Evolutionary conservation across 92 coral and sea anemone genomes (phyloP), one percentile per base, ranked within the genome.

Genomic region (Phenganax subtilis): DNA sequence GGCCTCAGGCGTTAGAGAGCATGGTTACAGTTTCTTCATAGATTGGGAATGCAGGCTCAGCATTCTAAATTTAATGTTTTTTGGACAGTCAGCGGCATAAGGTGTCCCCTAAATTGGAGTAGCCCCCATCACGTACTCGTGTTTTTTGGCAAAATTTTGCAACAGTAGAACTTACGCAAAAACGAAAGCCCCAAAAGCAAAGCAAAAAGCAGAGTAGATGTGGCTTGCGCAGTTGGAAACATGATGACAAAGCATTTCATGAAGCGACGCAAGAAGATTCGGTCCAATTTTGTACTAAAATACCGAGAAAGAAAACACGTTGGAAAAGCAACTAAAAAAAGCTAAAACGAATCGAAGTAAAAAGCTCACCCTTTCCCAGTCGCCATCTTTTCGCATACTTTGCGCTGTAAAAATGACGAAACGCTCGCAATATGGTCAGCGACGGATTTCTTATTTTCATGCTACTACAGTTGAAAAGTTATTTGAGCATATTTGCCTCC

Each of bases 171-270:
- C 88, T 65, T 75, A 90, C 93, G 89, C 55, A 90, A 91, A 67
- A 94, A 77, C 2, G 97, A 83, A 16, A 94, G 72, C 7, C 98
- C 98, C 57, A 94, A 81, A 10, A 94, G 72, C 58, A 90, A 61
- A 25, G 89, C 86, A 57, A 94, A 90, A 57, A 94, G 84, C 17
- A 94, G 87, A 60, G 86, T 67, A 0, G 92, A 90, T 2, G 97
- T 87, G 20, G 97, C 88, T 9, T 87, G 80, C 81, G 87, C 90
- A 66, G 81, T 57, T 37, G 98, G 98, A 75, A 90, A 90, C 79
- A 94, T 89, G 53, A 94, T 87, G 61, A 79, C 88, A 81, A 88
- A 71, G 66, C 97, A 91, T 71, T 89, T 80, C 86, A 86, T 88
- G 77, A 88, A 92, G 11, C 98, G 86, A 30, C 91, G 86, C 58